These are phyloP conservation scores for Drosophila mayri DNA, from an alignment of 1,140 invertebrate species.

Conservation along the genomic window DNA sequence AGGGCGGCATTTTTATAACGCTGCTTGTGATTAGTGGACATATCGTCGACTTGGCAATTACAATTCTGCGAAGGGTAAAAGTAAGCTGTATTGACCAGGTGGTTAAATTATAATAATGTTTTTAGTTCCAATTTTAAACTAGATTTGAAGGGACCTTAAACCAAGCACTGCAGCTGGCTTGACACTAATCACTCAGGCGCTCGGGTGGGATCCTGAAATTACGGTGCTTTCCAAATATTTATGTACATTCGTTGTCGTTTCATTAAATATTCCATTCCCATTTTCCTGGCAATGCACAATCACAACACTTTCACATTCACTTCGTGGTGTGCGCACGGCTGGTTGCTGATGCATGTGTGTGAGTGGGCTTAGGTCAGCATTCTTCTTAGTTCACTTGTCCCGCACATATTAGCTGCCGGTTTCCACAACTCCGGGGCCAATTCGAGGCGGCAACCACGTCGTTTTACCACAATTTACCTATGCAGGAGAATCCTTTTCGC, in stretches of 20 bases:
- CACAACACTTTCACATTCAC: conserved; percentile 73
- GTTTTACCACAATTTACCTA: conserved; percentile 27
- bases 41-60: conserved; percentile 36
- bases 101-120: not conserved
- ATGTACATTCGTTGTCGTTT: conserved; percentile 17
- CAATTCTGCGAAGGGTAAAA: conserved; percentile 4
- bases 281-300: conserved; percentile 54
- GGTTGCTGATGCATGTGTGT: conserved; percentile 29
- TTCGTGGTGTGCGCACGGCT: conserved; percentile 37
- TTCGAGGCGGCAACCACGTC: not conserved
- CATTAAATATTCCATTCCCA: conserved; percentile 31
- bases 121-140: not conserved
- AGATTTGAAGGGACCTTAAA: not conserved
- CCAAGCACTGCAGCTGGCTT: not conserved
- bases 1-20: conserved; percentile 97
- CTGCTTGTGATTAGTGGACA: conserved; percentile 95
- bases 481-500: conserved; percentile 26
- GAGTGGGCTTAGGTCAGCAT: conserved; percentile 74
- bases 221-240: conserved; percentile 8
- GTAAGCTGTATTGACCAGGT: too few relatives aligned
- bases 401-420: not conserved
- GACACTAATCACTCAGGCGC: not conserved
- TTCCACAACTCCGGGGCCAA: not conserved
- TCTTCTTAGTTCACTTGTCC: conserved; percentile 19
- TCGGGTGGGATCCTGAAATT: not conserved